Evolutionary conservation across 2,888 invertebrate species (phyloP).

Genomic region (Pristionchus maxplancki): DNA sequence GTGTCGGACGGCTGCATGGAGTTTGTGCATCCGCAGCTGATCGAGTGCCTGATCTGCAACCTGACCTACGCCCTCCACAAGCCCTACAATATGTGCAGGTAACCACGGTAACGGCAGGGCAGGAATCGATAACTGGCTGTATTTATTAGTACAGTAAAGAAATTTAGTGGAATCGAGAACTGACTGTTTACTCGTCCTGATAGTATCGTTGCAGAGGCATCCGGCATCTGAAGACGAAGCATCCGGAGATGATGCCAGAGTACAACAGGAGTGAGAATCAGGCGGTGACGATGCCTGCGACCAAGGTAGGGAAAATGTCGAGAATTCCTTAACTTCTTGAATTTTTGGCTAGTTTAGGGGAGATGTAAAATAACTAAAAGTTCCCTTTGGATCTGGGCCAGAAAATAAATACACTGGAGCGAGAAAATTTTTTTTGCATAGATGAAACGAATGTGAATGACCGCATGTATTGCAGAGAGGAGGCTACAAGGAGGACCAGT

Average conservation of each 20-base stretch:
- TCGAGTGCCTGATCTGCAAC: constrained; percentile 76
- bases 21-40: constrained; percentile 70
- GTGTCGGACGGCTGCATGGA: constrained; percentile 77
- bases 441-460: no score
- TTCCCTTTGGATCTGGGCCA: no score
- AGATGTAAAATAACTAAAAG: no score
- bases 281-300: not conserved
- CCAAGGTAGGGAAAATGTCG: not conserved
- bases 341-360: no score
- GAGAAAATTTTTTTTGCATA: no score
- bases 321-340: no score
- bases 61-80: constrained; percentile 74
- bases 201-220: constrained; percentile 73
- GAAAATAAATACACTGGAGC: no score
- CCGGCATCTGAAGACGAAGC: constrained; percentile 73
- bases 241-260: constrained; percentile 76
- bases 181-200: constrained; percentile 56
- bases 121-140: not conserved
- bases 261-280: constrained; percentile 55
- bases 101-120: not conserved
- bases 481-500: not conserved
- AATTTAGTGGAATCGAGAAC: not conserved
- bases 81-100: constrained; percentile 74
- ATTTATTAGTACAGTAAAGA: constrained; percentile 49
- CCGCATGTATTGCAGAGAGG: no score